Conservation (phyloP, 1,140 invertebrate genomes). For the Eriosoma lanigerum region DNA sequence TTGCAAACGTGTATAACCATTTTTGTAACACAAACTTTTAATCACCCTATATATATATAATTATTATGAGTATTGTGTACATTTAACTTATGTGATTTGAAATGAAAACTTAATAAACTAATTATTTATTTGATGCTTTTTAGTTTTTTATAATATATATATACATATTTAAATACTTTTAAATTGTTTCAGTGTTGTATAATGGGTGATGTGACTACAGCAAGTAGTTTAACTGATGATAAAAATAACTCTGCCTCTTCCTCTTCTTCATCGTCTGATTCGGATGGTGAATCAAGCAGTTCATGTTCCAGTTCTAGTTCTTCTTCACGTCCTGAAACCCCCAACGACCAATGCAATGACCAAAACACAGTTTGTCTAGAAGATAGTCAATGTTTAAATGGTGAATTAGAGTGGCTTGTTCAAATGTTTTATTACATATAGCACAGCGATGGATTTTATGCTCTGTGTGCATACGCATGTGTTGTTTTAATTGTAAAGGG, state of each 20-base stretch:
- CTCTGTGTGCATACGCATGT: conserved; percentile 42
- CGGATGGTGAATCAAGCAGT: conserved; percentile 45
- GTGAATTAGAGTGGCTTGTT: conserved; percentile 39
- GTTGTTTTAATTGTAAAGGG: conserved; percentile 42
- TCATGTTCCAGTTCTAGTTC: conserved; percentile 44
- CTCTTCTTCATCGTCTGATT: conserved; percentile 38
- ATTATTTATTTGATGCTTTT: too few relatives aligned
- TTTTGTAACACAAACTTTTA: too few relatives aligned
- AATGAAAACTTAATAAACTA: too few relatives aligned
- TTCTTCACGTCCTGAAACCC: conserved; percentile 29
- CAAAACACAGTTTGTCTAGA: not conserved
- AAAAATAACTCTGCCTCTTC: conserved; percentile 40
- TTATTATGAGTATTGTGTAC: too few relatives aligned
- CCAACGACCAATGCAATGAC: conserved; percentile 1
- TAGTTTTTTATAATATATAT: too few relatives aligned
- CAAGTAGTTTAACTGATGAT: conserved; percentile 34
- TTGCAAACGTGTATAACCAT: too few relatives aligned
- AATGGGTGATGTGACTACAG: conserved; percentile 46
- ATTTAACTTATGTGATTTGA: too few relatives aligned
- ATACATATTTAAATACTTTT: not conserved
- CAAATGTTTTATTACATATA: conserved; percentile 20
- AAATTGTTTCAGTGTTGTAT: not conserved
- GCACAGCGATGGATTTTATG: conserved; percentile 35
- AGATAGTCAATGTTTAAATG: not conserved
- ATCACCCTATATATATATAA: too few relatives aligned